Conservation (phyloP, 2,113 vertebrate species). For the Tragelaphus buxtoni region DNA sequence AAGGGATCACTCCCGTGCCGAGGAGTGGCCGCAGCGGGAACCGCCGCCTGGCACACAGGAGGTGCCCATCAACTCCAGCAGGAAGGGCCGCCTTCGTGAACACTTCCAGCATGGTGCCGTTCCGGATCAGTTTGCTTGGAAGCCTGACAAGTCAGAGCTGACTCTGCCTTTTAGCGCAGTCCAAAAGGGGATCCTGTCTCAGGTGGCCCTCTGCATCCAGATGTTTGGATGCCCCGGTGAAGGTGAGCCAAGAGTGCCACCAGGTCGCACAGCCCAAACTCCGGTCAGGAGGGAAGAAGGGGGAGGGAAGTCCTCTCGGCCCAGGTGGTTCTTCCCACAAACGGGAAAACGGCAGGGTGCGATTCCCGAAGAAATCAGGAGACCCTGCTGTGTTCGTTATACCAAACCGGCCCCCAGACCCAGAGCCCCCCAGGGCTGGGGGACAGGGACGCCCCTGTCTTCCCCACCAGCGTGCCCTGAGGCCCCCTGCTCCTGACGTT, state of each 20-base stretch:
- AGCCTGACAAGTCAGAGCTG: accelerated
- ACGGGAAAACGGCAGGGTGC: background rate
- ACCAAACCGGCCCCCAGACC: background rate
- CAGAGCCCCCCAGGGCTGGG: background rate
- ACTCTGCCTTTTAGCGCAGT: accelerated
- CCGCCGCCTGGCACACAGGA: accelerated
- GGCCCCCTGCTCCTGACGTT: background rate
- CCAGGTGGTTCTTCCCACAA: too few species aligned
- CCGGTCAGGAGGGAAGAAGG: accelerated
- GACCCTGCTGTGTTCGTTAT: accelerated
- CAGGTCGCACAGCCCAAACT: background rate
- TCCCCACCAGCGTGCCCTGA: accelerated
- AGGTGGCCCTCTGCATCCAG: background rate
- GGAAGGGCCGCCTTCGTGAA: accelerated
- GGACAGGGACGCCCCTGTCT: background rate
- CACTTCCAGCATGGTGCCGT: accelerated
- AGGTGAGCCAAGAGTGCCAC: background rate
- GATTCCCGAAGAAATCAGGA: background rate
- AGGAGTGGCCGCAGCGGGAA: accelerated
- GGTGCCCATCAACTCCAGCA: accelerated
- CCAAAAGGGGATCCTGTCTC: background rate
- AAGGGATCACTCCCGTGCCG: accelerated
- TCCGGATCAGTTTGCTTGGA: background rate
- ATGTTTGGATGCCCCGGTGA: accelerated
- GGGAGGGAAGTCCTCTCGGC: accelerated